Conservation (phyloP, 2,113 vertebrate genomes). For the Kobus ellipsiprymnus region DNA sequence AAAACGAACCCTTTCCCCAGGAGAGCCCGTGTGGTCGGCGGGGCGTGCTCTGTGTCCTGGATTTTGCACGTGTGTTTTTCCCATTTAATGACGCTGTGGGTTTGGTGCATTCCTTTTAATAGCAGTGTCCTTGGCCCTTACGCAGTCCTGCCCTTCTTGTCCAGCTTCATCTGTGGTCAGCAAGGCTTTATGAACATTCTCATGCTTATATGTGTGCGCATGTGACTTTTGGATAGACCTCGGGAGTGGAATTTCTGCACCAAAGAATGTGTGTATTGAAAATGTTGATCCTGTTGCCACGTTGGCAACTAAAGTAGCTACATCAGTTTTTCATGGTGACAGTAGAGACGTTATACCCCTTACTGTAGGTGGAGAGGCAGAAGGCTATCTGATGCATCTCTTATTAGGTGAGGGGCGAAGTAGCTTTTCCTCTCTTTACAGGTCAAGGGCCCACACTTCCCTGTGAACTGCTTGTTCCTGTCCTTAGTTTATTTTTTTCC, state of each 20-base stretch:
- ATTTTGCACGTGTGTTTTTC: accelerated
- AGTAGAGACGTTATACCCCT: accelerated
- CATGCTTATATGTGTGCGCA: accelerated
- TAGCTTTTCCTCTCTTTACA: too few species aligned
- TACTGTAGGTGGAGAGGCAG: too few species aligned
- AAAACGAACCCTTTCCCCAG: not conserved
- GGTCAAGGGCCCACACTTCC: accelerated
- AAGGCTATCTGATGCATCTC: accelerated
- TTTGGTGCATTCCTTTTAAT: accelerated
- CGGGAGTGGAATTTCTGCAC: too few species aligned
- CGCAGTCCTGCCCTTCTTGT: accelerated
- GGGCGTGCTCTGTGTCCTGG: too few species aligned
- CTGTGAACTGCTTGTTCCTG: not conserved
- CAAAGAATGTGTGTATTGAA: not conserved
- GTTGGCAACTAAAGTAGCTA: accelerated
- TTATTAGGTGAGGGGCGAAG: accelerated
- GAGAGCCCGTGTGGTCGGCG: not conserved
- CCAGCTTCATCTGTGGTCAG: accelerated
- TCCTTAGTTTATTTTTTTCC: too few species aligned
- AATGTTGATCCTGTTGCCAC: not conserved
- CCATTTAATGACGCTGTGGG: accelerated
- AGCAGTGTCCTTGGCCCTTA: not conserved
- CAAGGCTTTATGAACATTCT: accelerated
- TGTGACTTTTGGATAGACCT: not conserved
- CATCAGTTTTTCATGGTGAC: accelerated